These are phyloP conservation scores for Timema cristinae DNA, from an alignment of 2,888 invertebrate species.

Conservation along the genomic window DNA sequence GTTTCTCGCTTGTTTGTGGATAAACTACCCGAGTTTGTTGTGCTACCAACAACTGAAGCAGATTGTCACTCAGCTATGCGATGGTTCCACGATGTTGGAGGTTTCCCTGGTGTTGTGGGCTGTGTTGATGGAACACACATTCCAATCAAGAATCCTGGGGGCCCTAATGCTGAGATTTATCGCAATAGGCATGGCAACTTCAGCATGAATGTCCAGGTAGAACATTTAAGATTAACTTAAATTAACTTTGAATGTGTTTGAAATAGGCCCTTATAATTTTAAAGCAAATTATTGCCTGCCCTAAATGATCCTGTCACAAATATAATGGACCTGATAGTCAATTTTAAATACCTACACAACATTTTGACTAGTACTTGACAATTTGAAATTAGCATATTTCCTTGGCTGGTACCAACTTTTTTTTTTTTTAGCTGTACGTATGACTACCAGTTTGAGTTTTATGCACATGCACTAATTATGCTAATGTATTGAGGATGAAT, in stretches of 20 bases:
- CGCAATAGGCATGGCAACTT: slow-evolving; percentile 7
- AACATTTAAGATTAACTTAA: background rate
- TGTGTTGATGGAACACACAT: background rate
- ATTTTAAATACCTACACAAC: no score
- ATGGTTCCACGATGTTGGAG: background rate
- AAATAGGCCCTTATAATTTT: no score
- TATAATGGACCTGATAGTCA: no score
- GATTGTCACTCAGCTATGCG: background rate
- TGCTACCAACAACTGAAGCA: background rate
- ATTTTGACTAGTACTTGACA: no score
- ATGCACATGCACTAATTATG: no score
- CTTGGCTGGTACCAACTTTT: no score
- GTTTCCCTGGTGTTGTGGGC: background rate
- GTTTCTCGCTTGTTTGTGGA: background rate
- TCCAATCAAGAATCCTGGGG: background rate
- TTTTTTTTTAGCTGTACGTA: no score
- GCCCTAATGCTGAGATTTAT: background rate
- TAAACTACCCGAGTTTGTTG: background rate
- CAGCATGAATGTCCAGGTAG: background rate
- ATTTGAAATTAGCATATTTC: no score
- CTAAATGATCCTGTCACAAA: no score
- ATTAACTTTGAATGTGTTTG: background rate
- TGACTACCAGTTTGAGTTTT: no score
- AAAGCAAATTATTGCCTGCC: no score
- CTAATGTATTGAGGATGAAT: no score